These are phyloP conservation scores for Brachionus sp. DNA, from an alignment of 1,140 invertebrate species.

Conservation along the genomic window DNA sequence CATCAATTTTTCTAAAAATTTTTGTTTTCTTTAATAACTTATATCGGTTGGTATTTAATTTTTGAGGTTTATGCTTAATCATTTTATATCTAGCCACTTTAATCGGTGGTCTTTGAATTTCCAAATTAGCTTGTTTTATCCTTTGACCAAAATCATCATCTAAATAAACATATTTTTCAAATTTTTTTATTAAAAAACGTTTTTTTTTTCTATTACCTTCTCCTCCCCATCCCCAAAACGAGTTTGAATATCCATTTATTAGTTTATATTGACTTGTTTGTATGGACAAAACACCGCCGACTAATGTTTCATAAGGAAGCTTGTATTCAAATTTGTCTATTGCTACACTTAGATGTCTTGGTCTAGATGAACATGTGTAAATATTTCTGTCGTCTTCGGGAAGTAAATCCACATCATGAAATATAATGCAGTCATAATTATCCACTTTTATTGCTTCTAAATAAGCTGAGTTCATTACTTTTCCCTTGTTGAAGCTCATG, in stretches of 20 bases:
- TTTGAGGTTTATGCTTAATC: slow-evolving; percentile 5
- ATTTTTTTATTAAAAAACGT: neutral
- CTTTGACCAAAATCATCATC: slow-evolving; percentile 30
- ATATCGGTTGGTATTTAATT: neutral
- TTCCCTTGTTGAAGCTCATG: slow-evolving; percentile 32
- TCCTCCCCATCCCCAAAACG: slow-evolving; percentile 72
- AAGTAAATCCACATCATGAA: slow-evolving; percentile 48
- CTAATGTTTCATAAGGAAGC: slow-evolving; percentile 22
- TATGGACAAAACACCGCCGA: slow-evolving; percentile 38
- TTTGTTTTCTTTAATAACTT: neutral
- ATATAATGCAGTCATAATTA: slow-evolving; percentile 48
- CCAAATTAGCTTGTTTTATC: neutral
- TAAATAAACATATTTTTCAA: neutral
- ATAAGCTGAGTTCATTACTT: slow-evolving; percentile 40
- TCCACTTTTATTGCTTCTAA: slow-evolving; percentile 23
- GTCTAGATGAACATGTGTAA: slow-evolving; percentile 45
- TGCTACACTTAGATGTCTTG: slow-evolving; percentile 46
- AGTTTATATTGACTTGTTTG: neutral
- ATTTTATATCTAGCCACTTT: slow-evolving; percentile 37
- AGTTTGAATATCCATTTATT: slow-evolving; percentile 72
- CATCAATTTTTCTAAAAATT: neutral
- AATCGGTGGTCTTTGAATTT: neutral
- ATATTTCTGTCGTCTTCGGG: slow-evolving; percentile 47
- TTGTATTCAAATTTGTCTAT: slow-evolving; percentile 43
- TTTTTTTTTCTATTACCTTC: slow-evolving; percentile 26